These are phyloP conservation scores for Babyrousa celebensis DNA, from an alignment of 2,797 vertebrate genomes.

Conservation along the genomic window DNA sequence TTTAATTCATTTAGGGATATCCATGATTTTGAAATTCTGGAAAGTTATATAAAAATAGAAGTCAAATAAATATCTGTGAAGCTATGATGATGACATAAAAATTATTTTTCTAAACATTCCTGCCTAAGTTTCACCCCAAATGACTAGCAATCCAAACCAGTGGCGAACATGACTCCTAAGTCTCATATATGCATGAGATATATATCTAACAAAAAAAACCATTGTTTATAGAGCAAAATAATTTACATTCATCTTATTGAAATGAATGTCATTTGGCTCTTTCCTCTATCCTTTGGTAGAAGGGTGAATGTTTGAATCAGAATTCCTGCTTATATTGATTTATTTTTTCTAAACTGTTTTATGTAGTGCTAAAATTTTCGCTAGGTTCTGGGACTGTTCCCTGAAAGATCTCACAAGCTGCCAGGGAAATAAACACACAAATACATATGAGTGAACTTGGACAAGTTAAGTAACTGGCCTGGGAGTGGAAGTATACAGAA, in stretches of 20 bases:
- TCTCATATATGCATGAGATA: not conserved
- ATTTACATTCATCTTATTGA: constrained; percentile 18
- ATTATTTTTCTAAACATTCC: not conserved
- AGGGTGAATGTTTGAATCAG: constrained; percentile 54
- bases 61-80: constrained; percentile 30
- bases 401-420: constrained; percentile 28
- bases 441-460: constrained; percentile 13
- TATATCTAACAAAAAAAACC: constrained; percentile 2
- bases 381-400: constrained; percentile 6
- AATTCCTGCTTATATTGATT: constrained; percentile 74
- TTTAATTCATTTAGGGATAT: constrained; percentile 1
- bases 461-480: not conserved
- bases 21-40: not conserved
- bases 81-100: not conserved
- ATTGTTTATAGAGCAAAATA: constrained; percentile 57
- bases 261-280: constrained; percentile 20
- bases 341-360: constrained; percentile 70
- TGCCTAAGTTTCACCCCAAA: not conserved
- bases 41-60: not conserved
- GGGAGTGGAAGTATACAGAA: not conserved
- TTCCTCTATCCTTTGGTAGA: constrained; percentile 25
- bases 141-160: constrained; percentile 1
- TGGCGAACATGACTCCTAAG: not conserved
- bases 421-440: constrained; percentile 44
- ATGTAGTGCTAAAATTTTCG: constrained; percentile 48